A percentile compares a stretch with the other conserved stretches of the same genome.
These are phyloP conservation scores for Mustelus asterias DNA, from an alignment of 2,113 vertebrate species.

Conservation along the genomic window DNA sequence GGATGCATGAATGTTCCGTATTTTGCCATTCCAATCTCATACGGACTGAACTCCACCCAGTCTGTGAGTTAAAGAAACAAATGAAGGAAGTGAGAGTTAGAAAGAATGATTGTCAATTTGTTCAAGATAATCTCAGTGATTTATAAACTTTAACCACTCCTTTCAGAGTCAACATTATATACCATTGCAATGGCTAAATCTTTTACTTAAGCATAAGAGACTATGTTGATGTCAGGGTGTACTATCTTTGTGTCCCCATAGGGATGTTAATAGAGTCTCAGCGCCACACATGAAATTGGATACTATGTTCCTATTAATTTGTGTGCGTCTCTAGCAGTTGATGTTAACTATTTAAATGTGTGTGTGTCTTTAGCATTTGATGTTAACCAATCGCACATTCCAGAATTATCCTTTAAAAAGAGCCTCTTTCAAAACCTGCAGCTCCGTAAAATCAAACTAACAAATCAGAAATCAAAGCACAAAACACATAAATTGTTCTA, in stretches of 20 bases:
- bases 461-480: not conserved
- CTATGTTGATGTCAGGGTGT: not conserved
- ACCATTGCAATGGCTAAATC: not conserved
- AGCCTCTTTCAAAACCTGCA: not conserved
- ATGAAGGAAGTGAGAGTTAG: not conserved
- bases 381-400: not conserved
- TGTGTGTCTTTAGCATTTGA: not conserved
- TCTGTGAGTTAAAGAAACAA: slow-evolving; percentile 58
- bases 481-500: not conserved
- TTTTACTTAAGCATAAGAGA: not conserved
- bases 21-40: slow-evolving; percentile 97
- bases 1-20: slow-evolving; percentile 97
- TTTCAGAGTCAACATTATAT: not conserved
- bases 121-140: not conserved
- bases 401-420: not conserved
- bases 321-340: not conserved
- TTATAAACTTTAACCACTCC: not conserved
- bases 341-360: not conserved
- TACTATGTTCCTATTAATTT: not conserved
- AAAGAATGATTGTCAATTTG: not conserved
- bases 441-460: not conserved
- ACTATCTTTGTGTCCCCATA: not conserved
- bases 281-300: not conserved
- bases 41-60: slow-evolving; percentile 96
- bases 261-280: no score